Conservation (phyloP, 2,797 vertebrate species). For the Bovichtus diacanthus region DNA sequence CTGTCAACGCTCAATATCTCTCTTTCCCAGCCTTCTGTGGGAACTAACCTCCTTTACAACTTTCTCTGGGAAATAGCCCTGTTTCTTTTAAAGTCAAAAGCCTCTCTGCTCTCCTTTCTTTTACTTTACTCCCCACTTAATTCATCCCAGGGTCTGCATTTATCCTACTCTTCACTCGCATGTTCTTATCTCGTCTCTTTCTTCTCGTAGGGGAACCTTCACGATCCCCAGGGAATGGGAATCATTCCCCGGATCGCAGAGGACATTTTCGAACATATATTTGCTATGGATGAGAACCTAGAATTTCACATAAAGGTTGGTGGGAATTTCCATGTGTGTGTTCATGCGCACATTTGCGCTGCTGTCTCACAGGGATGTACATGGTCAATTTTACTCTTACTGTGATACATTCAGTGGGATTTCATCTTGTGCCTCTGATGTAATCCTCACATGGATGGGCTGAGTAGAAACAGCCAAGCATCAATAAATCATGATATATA, state of each 20-base stretch:
- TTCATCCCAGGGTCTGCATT: slow-evolving; percentile 34
- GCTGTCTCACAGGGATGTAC: neutral
- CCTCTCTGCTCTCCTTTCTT: slow-evolving; percentile 32
- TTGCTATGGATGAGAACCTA: slow-evolving; percentile 96
- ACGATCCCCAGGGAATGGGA: slow-evolving; percentile 93
- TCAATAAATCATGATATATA: slow-evolving; percentile 64
- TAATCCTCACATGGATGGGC: slow-evolving; percentile 49
- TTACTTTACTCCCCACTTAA: slow-evolving; percentile 37
- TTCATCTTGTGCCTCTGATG: slow-evolving; percentile 27
- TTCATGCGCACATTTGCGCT: slow-evolving; percentile 1
- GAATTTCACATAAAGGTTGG: slow-evolving; percentile 97
- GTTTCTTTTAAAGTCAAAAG: slow-evolving; percentile 58
- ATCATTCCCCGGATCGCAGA: slow-evolving; percentile 95
- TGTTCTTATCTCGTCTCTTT: slow-evolving; percentile 16
- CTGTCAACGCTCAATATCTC: slow-evolving; percentile 50
- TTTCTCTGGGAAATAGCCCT: slow-evolving; percentile 53
- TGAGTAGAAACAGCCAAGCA: slow-evolving; percentile 33
- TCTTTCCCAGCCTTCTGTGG: slow-evolving; percentile 44
- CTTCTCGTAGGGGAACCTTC: slow-evolving; percentile 89
- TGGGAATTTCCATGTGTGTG: slow-evolving; percentile 10
- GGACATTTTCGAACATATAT: slow-evolving; percentile 97
- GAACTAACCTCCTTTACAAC: slow-evolving; percentile 59
- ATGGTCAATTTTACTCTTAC: neutral
- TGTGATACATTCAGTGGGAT: slow-evolving; percentile 17
- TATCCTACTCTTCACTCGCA: slow-evolving; percentile 28